A percentile compares a stretch with the other conserved stretches of the same genome.
phyloP scores from a whole-genome alignment of 2,888 invertebrate species.

The Eupithecia insigniata region DNA sequence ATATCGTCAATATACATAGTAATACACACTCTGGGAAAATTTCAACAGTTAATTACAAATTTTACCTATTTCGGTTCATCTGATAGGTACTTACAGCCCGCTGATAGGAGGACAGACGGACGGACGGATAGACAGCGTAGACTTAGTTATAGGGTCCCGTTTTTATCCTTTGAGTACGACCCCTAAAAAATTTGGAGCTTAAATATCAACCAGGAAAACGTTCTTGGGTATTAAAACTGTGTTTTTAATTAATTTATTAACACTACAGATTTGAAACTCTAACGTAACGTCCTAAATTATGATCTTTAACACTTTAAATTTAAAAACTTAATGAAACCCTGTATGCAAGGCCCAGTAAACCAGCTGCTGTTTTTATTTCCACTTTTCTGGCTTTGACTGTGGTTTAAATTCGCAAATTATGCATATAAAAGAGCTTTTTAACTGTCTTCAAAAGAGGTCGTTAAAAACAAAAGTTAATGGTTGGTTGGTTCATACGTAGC shows the following conservation, averaged over 20 bases:
- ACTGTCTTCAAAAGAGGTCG: constrained; percentile 49
- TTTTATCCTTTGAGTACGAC: no score
- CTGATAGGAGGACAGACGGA: no score
- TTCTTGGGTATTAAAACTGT: neutral
- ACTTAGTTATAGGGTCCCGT: no score
- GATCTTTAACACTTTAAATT: neutral
- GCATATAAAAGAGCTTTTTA: constrained; percentile 49
- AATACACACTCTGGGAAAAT: no score
- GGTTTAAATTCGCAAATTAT: constrained; percentile 32
- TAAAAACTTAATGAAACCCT: neutral
- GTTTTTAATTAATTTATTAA: neutral
- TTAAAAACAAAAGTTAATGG: constrained; percentile 47
- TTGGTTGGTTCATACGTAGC: constrained; percentile 26
- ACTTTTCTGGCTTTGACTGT: neutral
- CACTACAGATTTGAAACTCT: neutral
- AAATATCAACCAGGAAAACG: no score
- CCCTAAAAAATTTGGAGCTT: no score
- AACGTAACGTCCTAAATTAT: neutral
- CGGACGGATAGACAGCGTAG: no score
- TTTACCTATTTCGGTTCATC: no score
- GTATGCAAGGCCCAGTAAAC: neutral
- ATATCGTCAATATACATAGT: no score
- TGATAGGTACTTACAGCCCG: no score
- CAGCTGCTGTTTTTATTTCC: constrained; percentile 1
- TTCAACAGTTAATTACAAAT: no score